Evolutionary conservation across 2,888 invertebrate genomes (phyloP), one percentile per base, ranked within the genome.

Genomic region (Aplocera efformata): DNA sequence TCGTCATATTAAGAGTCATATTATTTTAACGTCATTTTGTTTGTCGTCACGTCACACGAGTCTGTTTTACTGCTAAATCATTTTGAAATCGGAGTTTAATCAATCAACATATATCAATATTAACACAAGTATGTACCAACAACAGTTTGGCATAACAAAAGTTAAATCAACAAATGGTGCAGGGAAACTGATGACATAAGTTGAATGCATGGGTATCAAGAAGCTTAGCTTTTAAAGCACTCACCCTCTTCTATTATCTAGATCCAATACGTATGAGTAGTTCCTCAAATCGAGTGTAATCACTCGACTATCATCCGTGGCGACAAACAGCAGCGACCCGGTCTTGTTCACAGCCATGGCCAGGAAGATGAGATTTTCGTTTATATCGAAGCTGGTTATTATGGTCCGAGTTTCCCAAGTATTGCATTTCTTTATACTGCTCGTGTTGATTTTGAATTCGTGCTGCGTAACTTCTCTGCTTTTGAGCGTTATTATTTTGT

Each of bases 181-280:
- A n/a, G n/a, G n/a, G n/a, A n/a, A n/a, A n/a, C n/a, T n/a, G n/a
- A n/a, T n/a, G n/a, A n/a, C n/a, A n/a, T n/a, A n/a, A n/a, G n/a
- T n/a, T n/a, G n/a, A n/a, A n/a, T n/a, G n/a, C n/a, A n/a, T n/a
- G n/a, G n/a, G n/a, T n/a, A n/a, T n/a, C n/a, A n/a, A n/a, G n/a
- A n/a, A n/a, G n/a, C n/a, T n/a, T 20, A 22, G 13, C 17, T 6
- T 13, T 7, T 10, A 31, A 28, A 9, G 6, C 7, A 69, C 82
- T 71, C 42, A 89, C 89, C 89, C 88, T 48, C 89, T 68, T 8
- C 77, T 58, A 57, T 89, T 88, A 44, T 85, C 83, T 48, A 88
- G 52, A 48, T 88, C 79, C 42, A 84, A 82, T 1, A 76, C 63
- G 23, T 72, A 59, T 0, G 66, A 52, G 30, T 76, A 65, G n/a